Evolutionary conservation across 2,113 vertebrate species (phyloP), one percentile per base, ranked within the genome.

Genomic region (Dipodomys merriami): DNA sequence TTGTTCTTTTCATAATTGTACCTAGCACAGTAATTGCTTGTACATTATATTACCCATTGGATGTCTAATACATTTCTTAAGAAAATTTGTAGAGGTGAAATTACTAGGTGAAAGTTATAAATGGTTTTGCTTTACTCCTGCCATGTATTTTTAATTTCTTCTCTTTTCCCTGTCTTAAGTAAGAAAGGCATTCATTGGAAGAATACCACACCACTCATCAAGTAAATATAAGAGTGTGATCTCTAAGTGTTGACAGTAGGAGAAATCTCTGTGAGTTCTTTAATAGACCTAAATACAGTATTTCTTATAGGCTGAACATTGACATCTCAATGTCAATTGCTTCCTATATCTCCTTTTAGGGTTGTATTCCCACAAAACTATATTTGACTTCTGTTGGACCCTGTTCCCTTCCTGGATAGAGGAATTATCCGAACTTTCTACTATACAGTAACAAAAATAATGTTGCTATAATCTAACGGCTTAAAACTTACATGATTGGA

Each of bases 401-500:
- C 64, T 65, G 64, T 65, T 67, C 65, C 65, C 8, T 67, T 27
- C 25, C 7, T 67, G 8, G 8, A 10, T 25, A 29, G 27, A 29
- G 29, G 7, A 67, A 29, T 67, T 29, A 67, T 67, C 25, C 10
- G 53, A 57, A 57, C 53, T 57, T 16, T 57, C 53, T 16, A 18
- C 53, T 57, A 57, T 57, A 57, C 53, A 57, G 53, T 49, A 49
- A 49, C 20, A 91, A 83, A 90, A 91, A 79, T 76, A 44, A 20
- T 35, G 8, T 88, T 93, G 33, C 10, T 84, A 88, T 94, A 86
- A 83, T 79, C 7, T 23, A 74, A 95, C 88, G 79, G 76, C 71
- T 82, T 65, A 35, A 78, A 83, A 60, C 13, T 39, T 57, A 76
- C 29, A 53, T 67, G 33, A 67, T 25, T 85, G 16, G 23, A 39